These are phyloP conservation scores for Silvanus unidentatus DNA, from an alignment of 2,888 invertebrate genomes.

Conservation along the genomic window DNA sequence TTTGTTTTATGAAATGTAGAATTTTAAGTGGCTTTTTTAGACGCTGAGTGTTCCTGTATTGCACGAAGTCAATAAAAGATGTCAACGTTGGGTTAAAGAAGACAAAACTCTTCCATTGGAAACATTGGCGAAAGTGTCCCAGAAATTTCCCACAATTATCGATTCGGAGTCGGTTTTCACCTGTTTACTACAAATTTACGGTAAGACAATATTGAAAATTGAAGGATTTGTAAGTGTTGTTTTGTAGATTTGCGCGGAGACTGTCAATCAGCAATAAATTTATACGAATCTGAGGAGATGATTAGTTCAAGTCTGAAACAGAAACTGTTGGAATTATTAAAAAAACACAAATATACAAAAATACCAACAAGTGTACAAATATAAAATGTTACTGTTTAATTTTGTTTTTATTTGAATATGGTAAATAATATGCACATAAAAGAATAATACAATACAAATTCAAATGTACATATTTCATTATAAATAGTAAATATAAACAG, in stretches of 20 bases:
- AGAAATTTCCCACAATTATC: not conserved
- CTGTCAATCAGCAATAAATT: no score
- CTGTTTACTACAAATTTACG: no score
- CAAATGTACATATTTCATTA: conserved; percentile 33
- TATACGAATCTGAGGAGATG: no score
- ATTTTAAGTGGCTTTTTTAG: not conserved
- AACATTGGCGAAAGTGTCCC: conserved; percentile 26
- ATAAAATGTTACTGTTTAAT: not conserved
- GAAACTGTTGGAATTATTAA: conserved; percentile 14
- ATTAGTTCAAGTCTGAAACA: not conserved
- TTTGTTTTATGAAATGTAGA: not conserved
- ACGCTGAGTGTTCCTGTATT: not conserved
- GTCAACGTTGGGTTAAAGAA: conserved; percentile 36
- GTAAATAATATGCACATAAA: conserved; percentile 31
- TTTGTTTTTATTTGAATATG: conserved; percentile 21
- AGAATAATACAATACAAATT: conserved; percentile 29
- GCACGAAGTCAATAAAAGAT: conserved; percentile 31
- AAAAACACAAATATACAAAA: conserved; percentile 9
- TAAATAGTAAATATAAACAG: no score
- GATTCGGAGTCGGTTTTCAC: not conserved
- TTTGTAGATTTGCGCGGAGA: no score
- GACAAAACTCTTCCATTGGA: conserved; percentile 32
- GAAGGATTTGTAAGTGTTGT: no score
- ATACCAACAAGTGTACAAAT: not conserved
- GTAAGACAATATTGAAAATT: no score